A percentile compares a stretch with the other conserved stretches of the same genome.
Conservation (phyloP, 2,797 vertebrate species). For the Notamacropus eugenii region DNA sequence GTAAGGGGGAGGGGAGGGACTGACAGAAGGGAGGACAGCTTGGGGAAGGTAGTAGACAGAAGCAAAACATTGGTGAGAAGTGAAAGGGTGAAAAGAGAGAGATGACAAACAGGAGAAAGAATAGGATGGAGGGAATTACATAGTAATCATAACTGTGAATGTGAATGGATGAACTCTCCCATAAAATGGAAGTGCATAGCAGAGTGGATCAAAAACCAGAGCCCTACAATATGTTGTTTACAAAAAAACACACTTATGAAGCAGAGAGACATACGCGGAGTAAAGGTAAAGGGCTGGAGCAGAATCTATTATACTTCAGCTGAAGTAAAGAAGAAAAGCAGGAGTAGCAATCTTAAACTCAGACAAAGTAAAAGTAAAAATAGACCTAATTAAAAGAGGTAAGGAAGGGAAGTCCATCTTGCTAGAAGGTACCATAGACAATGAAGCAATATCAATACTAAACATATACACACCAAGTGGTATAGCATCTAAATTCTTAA, state of each 20-base stretch:
- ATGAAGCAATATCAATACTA: background rate
- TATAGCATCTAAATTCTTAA: background rate
- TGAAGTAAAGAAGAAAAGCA: background rate
- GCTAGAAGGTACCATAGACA: background rate
- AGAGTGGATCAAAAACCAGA: background rate
- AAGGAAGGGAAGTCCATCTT: no score
- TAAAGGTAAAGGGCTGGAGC: background rate
- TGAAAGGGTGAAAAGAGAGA: background rate
- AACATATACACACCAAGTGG: background rate
- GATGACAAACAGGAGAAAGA: background rate
- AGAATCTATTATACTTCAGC: background rate
- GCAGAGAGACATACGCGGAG: background rate
- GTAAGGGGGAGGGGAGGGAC: background rate
- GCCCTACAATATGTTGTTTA: background rate
- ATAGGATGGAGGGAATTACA: background rate
- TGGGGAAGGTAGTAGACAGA: background rate
- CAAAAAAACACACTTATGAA: background rate
- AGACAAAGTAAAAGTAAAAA: background rate
- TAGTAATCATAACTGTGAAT: background rate
- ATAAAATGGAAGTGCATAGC: background rate
- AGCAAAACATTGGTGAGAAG: background rate
- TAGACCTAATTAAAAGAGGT: background rate
- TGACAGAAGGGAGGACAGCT: background rate
- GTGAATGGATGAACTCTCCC: background rate
- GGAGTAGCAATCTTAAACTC: background rate